Conservation (phyloP, 2,797 vertebrate genomes). For the Apogon talboti region DNA sequence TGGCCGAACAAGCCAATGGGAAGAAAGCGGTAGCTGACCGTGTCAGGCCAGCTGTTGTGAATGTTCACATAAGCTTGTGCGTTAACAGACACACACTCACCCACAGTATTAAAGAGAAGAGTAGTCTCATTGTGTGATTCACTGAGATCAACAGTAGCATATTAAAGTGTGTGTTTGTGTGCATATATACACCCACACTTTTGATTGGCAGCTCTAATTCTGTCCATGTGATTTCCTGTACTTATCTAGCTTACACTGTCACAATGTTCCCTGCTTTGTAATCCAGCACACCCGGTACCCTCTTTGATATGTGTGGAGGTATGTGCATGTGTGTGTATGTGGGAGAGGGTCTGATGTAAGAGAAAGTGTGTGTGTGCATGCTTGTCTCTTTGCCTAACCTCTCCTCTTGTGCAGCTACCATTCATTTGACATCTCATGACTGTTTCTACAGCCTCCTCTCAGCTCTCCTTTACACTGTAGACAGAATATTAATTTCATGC, state of each 20-base stretch:
- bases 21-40: conserved; percentile 55
- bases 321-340: conserved; percentile 51
- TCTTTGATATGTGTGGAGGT: conserved; percentile 57
- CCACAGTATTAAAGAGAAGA: conserved; percentile 17
- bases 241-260: conserved; percentile 55
- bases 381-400: conserved; percentile 55
- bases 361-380: conserved; percentile 35
- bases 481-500: conserved; percentile 75
- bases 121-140: conserved; percentile 29
- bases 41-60: conserved; percentile 71
- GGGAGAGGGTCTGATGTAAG: conserved; percentile 45
- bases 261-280: conserved; percentile 63
- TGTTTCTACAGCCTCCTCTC: conserved; percentile 44
- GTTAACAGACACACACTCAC: conserved; percentile 20
- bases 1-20: conserved; percentile 57
- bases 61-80: conserved; percentile 57
- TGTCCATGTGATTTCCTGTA: conserved; percentile 63
- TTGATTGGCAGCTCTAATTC: conserved; percentile 69
- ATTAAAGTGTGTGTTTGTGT: conserved; percentile 34
- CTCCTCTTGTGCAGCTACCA: conserved; percentile 47
- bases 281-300: conserved; percentile 57
- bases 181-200: conserved; percentile 16
- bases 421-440: conserved; percentile 54
- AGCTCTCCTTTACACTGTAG: conserved; percentile 49
- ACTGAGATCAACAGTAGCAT: conserved; percentile 44